phyloP scores from a whole-genome alignment of 2,113 vertebrate genomes.

The Campylomormyrus tamandua region DNA sequence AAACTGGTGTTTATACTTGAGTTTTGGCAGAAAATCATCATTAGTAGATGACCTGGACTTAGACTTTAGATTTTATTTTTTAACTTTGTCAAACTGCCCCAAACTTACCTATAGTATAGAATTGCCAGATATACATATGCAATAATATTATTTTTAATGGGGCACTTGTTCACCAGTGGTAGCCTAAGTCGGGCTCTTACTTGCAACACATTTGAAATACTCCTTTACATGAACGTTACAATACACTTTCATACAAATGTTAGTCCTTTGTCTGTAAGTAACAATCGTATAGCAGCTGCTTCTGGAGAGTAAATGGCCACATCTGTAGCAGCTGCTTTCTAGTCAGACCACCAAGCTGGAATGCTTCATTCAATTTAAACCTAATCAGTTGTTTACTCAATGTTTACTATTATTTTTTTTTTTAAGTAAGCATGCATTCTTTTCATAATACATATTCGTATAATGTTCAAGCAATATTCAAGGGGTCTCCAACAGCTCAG shows the following conservation, averaged over 20 bases:
- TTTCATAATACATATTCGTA: background rate
- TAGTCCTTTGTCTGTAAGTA: background rate
- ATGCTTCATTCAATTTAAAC: background rate
- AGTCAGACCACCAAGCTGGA: background rate
- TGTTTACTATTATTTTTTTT: background rate
- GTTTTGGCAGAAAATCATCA: slow-evolving; percentile 57
- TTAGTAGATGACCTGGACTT: slow-evolving; percentile 46
- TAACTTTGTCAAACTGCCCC: background rate
- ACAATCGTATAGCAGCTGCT: background rate
- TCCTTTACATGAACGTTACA: background rate
- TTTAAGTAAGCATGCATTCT: background rate
- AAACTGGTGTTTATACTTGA: slow-evolving; percentile 50
- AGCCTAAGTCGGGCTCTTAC: background rate
- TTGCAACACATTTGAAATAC: background rate
- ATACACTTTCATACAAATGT: background rate
- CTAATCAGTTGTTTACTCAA: background rate
- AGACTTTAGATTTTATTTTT: background rate
- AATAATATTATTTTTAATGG: background rate
- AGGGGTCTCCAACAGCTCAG: background rate
- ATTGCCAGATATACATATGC: background rate
- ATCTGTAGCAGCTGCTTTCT: background rate
- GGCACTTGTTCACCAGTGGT: background rate
- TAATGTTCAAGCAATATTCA: background rate
- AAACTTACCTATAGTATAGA: background rate
- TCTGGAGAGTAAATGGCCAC: background rate